Percentiles rank a stretch among this genome's conserved stretches.
These are phyloP conservation scores for Clupea harengus DNA, from an alignment of 2,113 vertebrate genomes.

Conservation along the genomic window DNA sequence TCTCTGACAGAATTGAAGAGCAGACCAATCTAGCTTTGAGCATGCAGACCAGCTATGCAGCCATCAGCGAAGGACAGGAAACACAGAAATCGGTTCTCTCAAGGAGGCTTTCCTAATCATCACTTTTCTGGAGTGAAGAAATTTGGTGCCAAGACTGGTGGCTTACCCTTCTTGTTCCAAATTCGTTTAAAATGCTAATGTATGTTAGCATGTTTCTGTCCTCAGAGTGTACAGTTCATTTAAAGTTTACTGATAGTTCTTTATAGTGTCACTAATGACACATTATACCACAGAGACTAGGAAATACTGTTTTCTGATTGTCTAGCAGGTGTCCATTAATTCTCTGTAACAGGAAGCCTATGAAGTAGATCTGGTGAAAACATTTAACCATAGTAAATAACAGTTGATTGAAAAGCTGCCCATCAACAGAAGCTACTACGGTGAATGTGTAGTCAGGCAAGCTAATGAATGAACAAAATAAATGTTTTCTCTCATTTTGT, in stretches of 20 bases:
- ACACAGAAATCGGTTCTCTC: background rate
- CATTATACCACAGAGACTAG: background rate
- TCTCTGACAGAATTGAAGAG: slow-evolving; percentile 27
- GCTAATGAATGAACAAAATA: no score
- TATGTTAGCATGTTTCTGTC: background rate
- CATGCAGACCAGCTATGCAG: background rate
- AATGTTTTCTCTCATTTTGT: no score
- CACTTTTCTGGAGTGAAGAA: background rate
- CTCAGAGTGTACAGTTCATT: background rate
- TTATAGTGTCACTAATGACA: background rate
- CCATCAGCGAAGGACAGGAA: background rate
- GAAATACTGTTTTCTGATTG: no score
- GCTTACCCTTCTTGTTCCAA: background rate
- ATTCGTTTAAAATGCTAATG: background rate
- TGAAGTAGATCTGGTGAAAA: no score
- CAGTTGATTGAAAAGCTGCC: no score
- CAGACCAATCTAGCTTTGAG: slow-evolving; percentile 4
- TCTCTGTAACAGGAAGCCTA: background rate
- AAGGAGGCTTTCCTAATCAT: background rate
- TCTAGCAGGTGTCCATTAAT: no score
- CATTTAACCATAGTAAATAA: no score
- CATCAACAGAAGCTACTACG: no score
- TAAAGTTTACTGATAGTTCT: background rate
- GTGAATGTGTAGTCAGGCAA: no score
- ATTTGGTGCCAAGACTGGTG: background rate